Conservation (phyloP, 2,888 invertebrate genomes). For the Plusia festucae region DNA sequence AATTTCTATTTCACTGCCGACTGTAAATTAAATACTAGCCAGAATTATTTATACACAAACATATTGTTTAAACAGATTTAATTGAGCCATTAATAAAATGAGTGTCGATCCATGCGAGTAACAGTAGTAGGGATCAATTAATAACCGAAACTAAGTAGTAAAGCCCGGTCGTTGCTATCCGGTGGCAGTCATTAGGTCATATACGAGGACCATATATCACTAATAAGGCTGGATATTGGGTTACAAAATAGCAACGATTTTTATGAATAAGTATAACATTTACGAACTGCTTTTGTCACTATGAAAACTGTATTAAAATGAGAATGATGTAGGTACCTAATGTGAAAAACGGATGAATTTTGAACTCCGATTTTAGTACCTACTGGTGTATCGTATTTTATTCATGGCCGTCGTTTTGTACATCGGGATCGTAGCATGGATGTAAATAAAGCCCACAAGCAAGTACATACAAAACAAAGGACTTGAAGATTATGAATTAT, state of each 20-base stretch:
- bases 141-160: conserved; percentile 42
- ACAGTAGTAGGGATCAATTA: conserved; percentile 31
- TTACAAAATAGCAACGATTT: neutral
- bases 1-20: neutral
- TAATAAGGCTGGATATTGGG: conserved; percentile 42
- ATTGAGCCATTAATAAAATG: conserved; percentile 23
- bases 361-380: too few relatives aligned
- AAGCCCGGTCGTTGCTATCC: conserved; percentile 36
- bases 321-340: too few relatives aligned
- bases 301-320: too few relatives aligned
- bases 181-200: conserved; percentile 49
- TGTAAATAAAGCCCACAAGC: too few relatives aligned
- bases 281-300: too few relatives aligned
- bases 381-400: too few relatives aligned
- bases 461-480: too few relatives aligned
- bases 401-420: too few relatives aligned
- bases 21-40: neutral
- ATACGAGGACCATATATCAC: conserved; percentile 37
- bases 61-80: conserved; percentile 8
- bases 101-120: conserved; percentile 23
- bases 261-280: neutral
- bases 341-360: too few relatives aligned
- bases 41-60: neutral
- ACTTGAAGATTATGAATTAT: too few relatives aligned
- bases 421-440: too few relatives aligned